phyloP scores from a whole-genome alignment of 2,888 invertebrate species.

The Leptinotarsa peninsularis region DNA sequence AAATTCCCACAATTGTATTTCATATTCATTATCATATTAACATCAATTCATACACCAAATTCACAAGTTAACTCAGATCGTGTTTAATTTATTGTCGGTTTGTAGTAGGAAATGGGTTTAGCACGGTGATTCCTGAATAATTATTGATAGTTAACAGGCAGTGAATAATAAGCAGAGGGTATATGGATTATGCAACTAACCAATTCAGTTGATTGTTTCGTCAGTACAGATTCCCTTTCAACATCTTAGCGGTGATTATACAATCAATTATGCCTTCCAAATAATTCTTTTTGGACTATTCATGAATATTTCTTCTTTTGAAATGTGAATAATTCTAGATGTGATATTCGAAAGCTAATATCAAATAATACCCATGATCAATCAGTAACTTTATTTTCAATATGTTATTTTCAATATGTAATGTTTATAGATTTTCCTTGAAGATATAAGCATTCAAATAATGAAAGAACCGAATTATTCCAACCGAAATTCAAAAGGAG shows the following conservation, averaged over 20 bases:
- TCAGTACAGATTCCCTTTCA: neutral
- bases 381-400: no score
- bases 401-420: no score
- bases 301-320: no score
- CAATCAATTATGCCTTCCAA: no score
- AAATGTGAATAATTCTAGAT: no score
- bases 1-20: neutral
- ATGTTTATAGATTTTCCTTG: no score
- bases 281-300: no score
- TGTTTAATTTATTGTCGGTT: constrained; percentile 3
- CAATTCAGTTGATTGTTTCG: neutral
- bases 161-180: neutral
- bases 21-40: neutral
- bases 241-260: neutral
- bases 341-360: no score
- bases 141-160: neutral
- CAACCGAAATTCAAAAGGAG: no score
- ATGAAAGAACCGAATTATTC: no score
- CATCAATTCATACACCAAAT: neutral
- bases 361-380: no score
- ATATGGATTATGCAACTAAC: neutral
- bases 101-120: constrained; percentile 8
- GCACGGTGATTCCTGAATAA: neutral
- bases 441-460: no score
- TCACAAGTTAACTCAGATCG: neutral